Conservation (phyloP, 2,797 vertebrate species). For the Melanotaenia nigrans region DNA sequence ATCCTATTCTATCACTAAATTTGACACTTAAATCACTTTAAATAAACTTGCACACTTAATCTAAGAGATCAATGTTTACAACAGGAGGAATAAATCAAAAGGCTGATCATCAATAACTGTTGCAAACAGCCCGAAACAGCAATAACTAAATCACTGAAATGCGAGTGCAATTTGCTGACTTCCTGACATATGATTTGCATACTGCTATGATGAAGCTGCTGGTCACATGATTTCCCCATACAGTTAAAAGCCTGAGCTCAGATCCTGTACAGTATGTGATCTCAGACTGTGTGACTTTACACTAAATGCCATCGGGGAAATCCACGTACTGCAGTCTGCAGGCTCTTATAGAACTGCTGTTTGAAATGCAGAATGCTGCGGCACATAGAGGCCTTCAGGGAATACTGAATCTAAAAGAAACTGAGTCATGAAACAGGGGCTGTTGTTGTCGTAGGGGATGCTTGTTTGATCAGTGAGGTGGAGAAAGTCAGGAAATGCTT, state of each 20-base stretch:
- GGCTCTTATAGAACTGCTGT: conserved; percentile 32
- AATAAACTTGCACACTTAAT: neutral
- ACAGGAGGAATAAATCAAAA: neutral
- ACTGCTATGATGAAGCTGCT: conserved; percentile 18
- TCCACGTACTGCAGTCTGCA: conserved; percentile 40
- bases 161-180: conserved; percentile 4
- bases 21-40: neutral
- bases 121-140: neutral
- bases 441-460: conserved; percentile 43
- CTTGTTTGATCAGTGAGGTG: conserved; percentile 54
- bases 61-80: neutral
- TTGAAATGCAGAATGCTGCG: conserved; percentile 68
- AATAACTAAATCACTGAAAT: neutral
- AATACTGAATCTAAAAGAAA: conserved; percentile 55
- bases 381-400: conserved; percentile 37
- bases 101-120: neutral
- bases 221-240: conserved; percentile 24
- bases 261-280: conserved; percentile 5
- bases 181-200: conserved; percentile 1
- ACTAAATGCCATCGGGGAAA: conserved; percentile 2
- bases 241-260: conserved; percentile 38
- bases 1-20: neutral
- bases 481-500: conserved; percentile 47
- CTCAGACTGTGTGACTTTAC: conserved; percentile 39
- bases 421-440: conserved; percentile 60